Evolutionary conservation across 2,797 vertebrate genomes (phyloP), one percentile per base, ranked within the genome.

Genomic region (Sebastes nivosus): DNA sequence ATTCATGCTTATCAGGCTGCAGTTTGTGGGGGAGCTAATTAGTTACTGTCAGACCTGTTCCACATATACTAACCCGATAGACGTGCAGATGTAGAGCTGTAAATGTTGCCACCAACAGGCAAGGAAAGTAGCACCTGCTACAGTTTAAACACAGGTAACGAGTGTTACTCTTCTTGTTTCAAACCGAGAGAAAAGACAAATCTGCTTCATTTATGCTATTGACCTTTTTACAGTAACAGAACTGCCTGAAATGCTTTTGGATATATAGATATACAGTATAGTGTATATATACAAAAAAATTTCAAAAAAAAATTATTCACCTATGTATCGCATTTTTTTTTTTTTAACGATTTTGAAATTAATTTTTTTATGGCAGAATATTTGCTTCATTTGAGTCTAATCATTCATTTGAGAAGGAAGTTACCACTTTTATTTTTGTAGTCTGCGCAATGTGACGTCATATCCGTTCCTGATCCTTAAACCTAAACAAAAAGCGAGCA

Each of bases 291-390:
- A 18, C 16, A 46, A 18, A 0, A 2, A 46, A 46, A 42, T 42
- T 3, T 13, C 11, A 36, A 36, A 36, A 36, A 36, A 36, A 36
- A 2, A 2, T 6, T 1, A 46, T 46, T 46, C 16, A 46, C 0
- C 1, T 46, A 46, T 46, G 16, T 46, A 46, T 16, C 16, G 6
- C 42, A 2, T 24, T 24, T 27, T 27, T 27, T 46, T 36, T 36
- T 30, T 38, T 46, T 46, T 46, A 8, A 46, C 0, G 42, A 8
- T 46, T 46, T 46, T 8, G 42, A 46, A 46, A 46, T 38, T 0
- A 2, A 14, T 38, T 0, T 42, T 46, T 46, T 16, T 7, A 16
- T 42, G 6, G 1, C 14, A 42, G 38, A 42, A 42, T 18, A 42
- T 42, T 7, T 42, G 38, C 14, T 18, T 42, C 2, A 42, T 42